Percentiles rank a stretch among this genome's conserved stretches.
Evolutionary conservation across 2,797 vertebrate species (phyloP).

Genomic region (Luscinia megarhynchos): DNA sequence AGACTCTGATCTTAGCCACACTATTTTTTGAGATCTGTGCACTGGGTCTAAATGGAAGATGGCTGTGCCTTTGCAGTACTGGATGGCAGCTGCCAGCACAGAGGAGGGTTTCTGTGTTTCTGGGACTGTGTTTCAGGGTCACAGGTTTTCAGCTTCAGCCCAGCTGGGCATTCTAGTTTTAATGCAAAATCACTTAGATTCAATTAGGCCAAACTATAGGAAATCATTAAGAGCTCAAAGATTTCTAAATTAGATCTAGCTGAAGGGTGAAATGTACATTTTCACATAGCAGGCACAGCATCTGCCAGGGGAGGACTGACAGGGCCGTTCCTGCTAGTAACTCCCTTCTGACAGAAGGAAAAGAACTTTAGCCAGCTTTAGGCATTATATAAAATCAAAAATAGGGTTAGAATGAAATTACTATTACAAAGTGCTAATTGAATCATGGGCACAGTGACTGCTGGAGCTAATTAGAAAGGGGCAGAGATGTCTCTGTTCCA

Average conservation of each 20-base stretch:
- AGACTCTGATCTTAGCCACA: neutral
- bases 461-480: slow-evolving; percentile 26
- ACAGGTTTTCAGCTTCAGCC: neutral
- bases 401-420: slow-evolving; percentile 31
- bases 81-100: neutral
- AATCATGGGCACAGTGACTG: neutral
- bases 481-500: neutral
- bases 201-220: slow-evolving; percentile 55
- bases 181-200: slow-evolving; percentile 25
- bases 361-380: neutral
- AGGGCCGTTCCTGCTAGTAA: neutral
- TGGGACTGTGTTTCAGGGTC: neutral
- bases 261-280: slow-evolving; percentile 27
- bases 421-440: slow-evolving; percentile 28
- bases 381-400: slow-evolving; percentile 1
- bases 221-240: slow-evolving; percentile 49
- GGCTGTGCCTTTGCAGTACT: neutral
- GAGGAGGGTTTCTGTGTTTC: neutral
- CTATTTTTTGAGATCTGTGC: neutral
- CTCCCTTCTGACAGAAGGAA: slow-evolving; percentile 10
- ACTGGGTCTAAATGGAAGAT: neutral
- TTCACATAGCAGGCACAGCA: neutral
- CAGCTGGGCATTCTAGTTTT: neutral
- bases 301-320: neutral
- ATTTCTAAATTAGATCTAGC: slow-evolving; percentile 61